A percentile compares a stretch with the other conserved stretches of the same genome.
Conservation (phyloP, 2,113 vertebrate genomes). For the Nematolebias whitei region DNA sequence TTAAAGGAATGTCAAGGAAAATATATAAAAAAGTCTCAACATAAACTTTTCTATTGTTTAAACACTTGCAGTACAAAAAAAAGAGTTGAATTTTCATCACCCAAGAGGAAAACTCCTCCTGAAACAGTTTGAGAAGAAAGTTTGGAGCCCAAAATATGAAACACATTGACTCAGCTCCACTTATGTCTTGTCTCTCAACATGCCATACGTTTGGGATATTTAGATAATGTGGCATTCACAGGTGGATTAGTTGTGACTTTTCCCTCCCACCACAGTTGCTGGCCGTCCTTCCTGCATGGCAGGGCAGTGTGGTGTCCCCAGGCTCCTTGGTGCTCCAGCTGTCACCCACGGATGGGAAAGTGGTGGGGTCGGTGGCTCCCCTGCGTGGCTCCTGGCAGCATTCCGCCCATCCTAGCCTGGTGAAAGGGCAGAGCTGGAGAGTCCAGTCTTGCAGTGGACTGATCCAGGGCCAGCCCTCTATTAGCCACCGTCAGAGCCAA, state of each 20-base stretch:
- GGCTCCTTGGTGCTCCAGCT: conserved; percentile 66
- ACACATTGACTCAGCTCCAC: neutral
- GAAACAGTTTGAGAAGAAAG: neutral
- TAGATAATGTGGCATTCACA: conserved; percentile 63
- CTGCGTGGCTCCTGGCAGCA: conserved; percentile 59
- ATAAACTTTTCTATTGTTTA: conserved; percentile 1
- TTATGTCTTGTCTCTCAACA: conserved; percentile 8
- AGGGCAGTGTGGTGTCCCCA: conserved; percentile 61
- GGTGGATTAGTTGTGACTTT: conserved; percentile 48
- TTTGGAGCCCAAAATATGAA: conserved; percentile 6
- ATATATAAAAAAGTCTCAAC: neutral
- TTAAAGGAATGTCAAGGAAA: conserved; percentile 6
- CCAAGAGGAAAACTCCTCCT: conserved; percentile 1
- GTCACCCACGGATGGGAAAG: conserved; percentile 69
- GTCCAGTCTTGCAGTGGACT: conserved; percentile 60
- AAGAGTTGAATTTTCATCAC: neutral
- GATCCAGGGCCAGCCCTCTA: conserved; percentile 72
- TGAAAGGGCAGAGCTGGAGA: conserved; percentile 69
- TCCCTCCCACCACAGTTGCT: conserved; percentile 42
- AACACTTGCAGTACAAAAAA: neutral
- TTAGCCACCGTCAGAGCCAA: conserved; percentile 69
- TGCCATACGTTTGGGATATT: conserved; percentile 33
- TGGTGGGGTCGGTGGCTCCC: conserved; percentile 69
- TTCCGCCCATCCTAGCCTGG: conserved; percentile 50
- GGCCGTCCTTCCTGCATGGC: conserved; percentile 68